Percentiles rank a stretch among this genome's conserved stretches.
Evolutionary conservation across 2,113 vertebrate genomes (phyloP).

Genomic region (Aegotheles bennettii): DNA sequence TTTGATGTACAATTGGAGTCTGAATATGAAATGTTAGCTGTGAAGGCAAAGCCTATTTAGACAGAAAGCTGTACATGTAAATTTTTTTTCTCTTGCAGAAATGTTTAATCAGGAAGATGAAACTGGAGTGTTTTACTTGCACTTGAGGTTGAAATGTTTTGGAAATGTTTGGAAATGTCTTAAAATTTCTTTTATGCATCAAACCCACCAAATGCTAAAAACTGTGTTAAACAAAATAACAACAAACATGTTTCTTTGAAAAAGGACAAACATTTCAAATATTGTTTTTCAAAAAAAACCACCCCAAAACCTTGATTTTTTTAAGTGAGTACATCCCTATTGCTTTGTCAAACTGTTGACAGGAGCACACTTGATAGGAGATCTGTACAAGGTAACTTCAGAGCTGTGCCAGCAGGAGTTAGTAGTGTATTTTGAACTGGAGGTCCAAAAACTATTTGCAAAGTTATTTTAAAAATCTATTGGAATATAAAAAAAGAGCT

Average conservation of each 20-base stretch:
- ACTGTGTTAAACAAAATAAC: neutral
- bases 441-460: neutral
- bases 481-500: neutral
- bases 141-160: neutral
- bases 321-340: neutral
- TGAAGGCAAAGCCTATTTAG: neutral
- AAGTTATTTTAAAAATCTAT: neutral
- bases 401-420: neutral
- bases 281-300: neutral
- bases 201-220: neutral
- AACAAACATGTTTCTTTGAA: neutral
- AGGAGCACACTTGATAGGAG: neutral
- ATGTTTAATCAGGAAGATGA: neutral
- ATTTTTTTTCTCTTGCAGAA: neutral
- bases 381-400: neutral
- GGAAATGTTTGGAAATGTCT: neutral
- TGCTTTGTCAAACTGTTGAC: neutral
- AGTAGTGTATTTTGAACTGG: neutral
- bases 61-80: neutral
- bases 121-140: neutral
- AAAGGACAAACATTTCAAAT: neutral
- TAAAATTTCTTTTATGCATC: neutral
- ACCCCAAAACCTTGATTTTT: no score
- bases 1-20: conserved; percentile 40
- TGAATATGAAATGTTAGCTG: neutral